Percentiles rank a stretch among this genome's conserved stretches.
phyloP scores from a whole-genome alignment of 2,888 invertebrate species.

The Leptodirus hochenwartii region DNA sequence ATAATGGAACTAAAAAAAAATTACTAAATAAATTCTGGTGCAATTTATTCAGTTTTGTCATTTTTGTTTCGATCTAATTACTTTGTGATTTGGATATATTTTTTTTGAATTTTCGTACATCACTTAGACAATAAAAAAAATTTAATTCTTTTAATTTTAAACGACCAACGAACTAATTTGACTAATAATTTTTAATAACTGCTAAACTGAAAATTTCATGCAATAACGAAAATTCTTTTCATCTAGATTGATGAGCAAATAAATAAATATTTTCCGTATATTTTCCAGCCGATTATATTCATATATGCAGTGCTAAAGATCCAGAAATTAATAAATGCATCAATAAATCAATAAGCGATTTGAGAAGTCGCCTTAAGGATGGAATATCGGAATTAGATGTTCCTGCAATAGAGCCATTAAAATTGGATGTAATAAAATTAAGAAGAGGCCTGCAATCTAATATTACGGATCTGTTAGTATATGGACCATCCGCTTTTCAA shows the following conservation, averaged over 20 bases:
- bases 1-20: too few species aligned
- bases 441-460: slow-evolving; percentile 36
- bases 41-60: too few species aligned
- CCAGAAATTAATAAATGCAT: slow-evolving; percentile 31
- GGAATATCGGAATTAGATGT: slow-evolving; percentile 52
- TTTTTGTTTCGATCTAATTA: too few species aligned
- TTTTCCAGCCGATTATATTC: slow-evolving; percentile 34
- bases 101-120: too few species aligned
- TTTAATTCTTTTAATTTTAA: too few species aligned
- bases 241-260: slow-evolving; percentile 1
- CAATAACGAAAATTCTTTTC: slow-evolving; percentile 7
- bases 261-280: slow-evolving; percentile 1
- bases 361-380: slow-evolving; percentile 30
- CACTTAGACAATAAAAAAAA: too few species aligned
- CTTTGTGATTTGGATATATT: too few species aligned
- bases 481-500: slow-evolving; percentile 39
- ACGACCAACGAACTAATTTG: too few species aligned
- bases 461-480: slow-evolving; percentile 38
- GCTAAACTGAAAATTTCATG: slow-evolving; percentile 9
- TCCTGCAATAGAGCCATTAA: slow-evolving; percentile 44
- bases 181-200: slow-evolving; percentile 10
- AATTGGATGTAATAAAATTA: slow-evolving; percentile 40
- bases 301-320: slow-evolving; percentile 32
- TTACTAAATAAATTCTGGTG: too few species aligned
- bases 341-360: slow-evolving; percentile 27